Base-by-base conservation (phyloP, 1,140 invertebrate genomes). In the Myzus persicae region DNA sequence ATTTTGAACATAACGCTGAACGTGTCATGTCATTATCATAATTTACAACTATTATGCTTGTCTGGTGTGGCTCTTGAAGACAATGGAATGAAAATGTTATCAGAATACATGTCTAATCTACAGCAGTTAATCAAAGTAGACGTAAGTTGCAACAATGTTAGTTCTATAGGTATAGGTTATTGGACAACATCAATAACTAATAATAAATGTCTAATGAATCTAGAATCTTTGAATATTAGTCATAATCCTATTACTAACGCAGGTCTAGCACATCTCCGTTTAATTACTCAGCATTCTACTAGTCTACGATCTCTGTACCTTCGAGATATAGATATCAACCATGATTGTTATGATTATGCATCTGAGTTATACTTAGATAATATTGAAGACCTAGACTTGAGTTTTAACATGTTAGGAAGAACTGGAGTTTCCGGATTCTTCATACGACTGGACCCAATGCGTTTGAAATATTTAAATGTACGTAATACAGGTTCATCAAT, bases 1-100 rank as follows among this genome's bases (percentile, higher is more conserved):
- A 94, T 95, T 94, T 95, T 96, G 0, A 95, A 95, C n/a, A 96
- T 96, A 1, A 94, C 97, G 6, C 96, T 97, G 93, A 96, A 96
- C 94, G 96, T 96, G 0, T 94, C 97, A 11, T 95, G 96, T 88
- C 96, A 96, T 94, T 96, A 97, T 95, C 95, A 95, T 0, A 96
- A 96, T 94, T 95, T 97, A 5, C 96, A 96, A 44, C 95, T 96
- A 11, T 94, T 97, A 24, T 95, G 96, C 94, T 95, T 97, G 91
- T 95, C 95, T 0, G 96, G 96, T 93, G 97, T 97, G 94, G 96
- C 95, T 91, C 94, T 97, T 46, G 95, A 95, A 48, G 95, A 96
- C 93, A 96, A 96, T 85, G 96, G 96, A 76, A 85, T 94, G 82
- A 89, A 94, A 93, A 91, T 94, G 59, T 48, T 93, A 36, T 90